phyloP scores from a whole-genome alignment of 2,113 vertebrate species.

The Trichechus manatus region DNA sequence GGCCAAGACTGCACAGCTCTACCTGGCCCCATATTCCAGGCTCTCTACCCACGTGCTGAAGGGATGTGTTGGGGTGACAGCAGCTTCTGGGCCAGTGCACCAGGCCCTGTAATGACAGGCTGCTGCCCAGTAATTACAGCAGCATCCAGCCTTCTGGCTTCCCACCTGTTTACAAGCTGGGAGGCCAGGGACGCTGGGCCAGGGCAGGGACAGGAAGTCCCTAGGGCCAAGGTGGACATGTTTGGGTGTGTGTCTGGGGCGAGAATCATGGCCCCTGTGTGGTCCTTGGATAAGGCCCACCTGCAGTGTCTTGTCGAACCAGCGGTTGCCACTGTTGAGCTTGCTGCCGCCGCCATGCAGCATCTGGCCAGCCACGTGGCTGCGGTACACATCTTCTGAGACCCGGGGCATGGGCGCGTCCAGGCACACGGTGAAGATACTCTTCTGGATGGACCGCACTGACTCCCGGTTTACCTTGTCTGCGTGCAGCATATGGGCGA shows the following conservation, averaged over 20 bases:
- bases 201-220: background rate
- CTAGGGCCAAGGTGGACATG: rapidly evolving
- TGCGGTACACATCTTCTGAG: conserved; percentile 93
- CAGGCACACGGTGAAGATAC: conserved; percentile 96
- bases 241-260: background rate
- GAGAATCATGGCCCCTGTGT: rapidly evolving
- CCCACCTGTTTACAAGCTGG: conserved; percentile 53
- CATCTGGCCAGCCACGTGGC: conserved; percentile 95
- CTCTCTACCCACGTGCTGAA: background rate
- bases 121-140: conserved; percentile 14
- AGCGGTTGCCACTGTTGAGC: conserved; percentile 97
- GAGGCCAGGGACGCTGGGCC: background rate
- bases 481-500: conserved; percentile 58
- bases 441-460: conserved; percentile 95
- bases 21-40: background rate
- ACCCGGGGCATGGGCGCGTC: conserved; percentile 93
- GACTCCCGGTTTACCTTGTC: conserved; percentile 98
- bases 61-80: background rate
- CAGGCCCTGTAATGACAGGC: conserved; percentile 48
- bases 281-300: conserved; percentile 77
- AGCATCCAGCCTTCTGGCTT: background rate
- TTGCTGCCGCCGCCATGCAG: conserved; percentile 95
- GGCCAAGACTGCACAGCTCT: background rate
- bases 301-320: conserved; percentile 99
- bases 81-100: background rate